Base-by-base conservation (phyloP, 2,113 vertebrate species). In the Amphiprion ocellaris region DNA sequence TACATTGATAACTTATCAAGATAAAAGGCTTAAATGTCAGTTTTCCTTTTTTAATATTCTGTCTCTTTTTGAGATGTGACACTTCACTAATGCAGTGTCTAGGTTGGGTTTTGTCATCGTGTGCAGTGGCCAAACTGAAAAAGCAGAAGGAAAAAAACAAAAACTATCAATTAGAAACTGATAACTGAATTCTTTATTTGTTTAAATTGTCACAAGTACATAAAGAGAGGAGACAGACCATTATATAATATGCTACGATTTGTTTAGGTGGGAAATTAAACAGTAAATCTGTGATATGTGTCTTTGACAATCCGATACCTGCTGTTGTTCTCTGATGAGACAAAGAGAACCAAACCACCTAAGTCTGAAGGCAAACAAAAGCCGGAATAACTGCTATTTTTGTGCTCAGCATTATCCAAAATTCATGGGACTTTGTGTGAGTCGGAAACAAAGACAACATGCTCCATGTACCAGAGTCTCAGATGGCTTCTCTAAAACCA, bases 251-350 rank as follows among this genome's bases (percentile, higher is more conserved):
- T 59, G 58, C 28, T 74, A 21, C 68, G 5, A 28, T 46, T 54
- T 1, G 0, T 79, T 56, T 44, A 55, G 53, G 49, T 23, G 64
- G 63, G 39, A 83, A 53, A 74, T 69, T 55, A 82, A 84, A 49
- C 65, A 28, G 53, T 90, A 91, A 94, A 87, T 94, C 88, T 92
- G 84, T 83, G 90, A 94, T 94, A 90, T 85, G 69, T 79, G 82
- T 84, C 85, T 89, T 82, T 74, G 33, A 37, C 33, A 37, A 7
- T 92, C 92, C 92, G 89, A 93, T 93, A 93, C 89, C 89, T 92
- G 88, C 82, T 84, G 87, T 61, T 87, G 71, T 91, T 80, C 84
- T 88, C 71, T 75, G 88, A 81, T 74, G 62, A 83, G 68, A 67
- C 28, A 55, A 14, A 82, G 58, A 80, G 88, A 82, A 87, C 19